phyloP scores from a whole-genome alignment of 23 tunicate species.

The Ciona savignyi region DNA sequence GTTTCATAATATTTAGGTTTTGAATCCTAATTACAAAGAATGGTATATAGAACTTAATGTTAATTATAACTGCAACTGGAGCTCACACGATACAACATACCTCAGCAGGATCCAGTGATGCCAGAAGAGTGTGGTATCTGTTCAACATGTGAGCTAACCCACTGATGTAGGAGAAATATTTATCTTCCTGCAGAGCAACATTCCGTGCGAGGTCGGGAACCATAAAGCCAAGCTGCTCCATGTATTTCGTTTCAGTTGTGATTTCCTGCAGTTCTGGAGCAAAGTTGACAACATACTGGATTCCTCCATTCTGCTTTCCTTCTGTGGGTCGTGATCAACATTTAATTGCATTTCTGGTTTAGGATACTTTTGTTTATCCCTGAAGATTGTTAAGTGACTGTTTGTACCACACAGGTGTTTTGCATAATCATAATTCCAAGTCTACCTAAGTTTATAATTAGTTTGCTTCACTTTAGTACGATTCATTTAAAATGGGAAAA shows the following conservation, averaged over 20 bases:
- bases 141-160: slow-evolving; percentile 80
- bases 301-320: neutral
- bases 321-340: no score
- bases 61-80: neutral
- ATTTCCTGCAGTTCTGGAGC: slow-evolving; percentile 86
- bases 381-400: no score
- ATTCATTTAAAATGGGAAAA: no score
- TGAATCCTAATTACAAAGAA: no score
- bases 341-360: no score
- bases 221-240: slow-evolving; percentile 92
- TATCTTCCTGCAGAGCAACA: slow-evolving; percentile 95
- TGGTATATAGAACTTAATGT: no score
- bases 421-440: no score
- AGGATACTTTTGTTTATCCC: no score
- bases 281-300: slow-evolving; percentile 71
- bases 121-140: slow-evolving; percentile 70
- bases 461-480: no score
- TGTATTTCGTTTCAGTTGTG: slow-evolving; percentile 85
- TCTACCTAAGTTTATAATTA: no score
- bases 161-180: slow-evolving; percentile 69
- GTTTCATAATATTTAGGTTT: no score
- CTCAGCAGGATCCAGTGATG: slow-evolving; percentile 77
- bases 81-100: slow-evolving; percentile 9
- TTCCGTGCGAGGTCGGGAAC: slow-evolving; percentile 91
- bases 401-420: no score